Evolutionary conservation across 2,797 vertebrate genomes (phyloP), one percentile per base, ranked within the genome.

Genomic region (Lerista edwardsae): DNA sequence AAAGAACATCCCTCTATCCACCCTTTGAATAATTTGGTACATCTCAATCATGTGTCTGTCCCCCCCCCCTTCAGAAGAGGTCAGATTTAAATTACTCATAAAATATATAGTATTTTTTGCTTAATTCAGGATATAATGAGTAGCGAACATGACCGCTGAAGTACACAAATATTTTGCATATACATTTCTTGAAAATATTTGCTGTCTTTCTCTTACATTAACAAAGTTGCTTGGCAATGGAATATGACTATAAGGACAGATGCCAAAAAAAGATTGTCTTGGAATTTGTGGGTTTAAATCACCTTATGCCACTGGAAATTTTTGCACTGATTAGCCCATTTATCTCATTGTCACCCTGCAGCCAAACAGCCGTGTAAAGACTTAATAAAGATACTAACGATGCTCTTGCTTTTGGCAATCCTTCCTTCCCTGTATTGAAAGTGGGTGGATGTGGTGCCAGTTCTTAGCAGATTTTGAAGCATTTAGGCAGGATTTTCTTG

Each of bases 271-370:
- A 44, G 39, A 74, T 21, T 85, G 80, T 44, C 36, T 82, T 62
- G 75, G 68, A 29, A 64, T 82, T 84, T 79, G 83, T 64, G 8
- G 8, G 21, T 86, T 92, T 87, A 67, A 74, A 82, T 75, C 69
- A 25, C 36, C n/a, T 82, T 64, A 68, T 83, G 62, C 83, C 85
- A 81, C 72, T 55, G 79, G 69, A 78, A 67, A 71, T 78, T 89
- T 89, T 87, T 90, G 73, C 84, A 90, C 51, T 77, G 85, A 89
- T 88, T 85, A 88, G 74, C 65, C 69, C 75, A 91, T 67, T 36
- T 27, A 47, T 62, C 73, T 86, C 7, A 64, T 86, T 89, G 84
- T 76, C 84, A 59, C 12, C 31, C 62, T 51, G 39, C 5, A 91
- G 84, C 29, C 76, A 76, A 86, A 76, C 14, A 69, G 0, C 10